phyloP scores from a whole-genome alignment of 2,113 vertebrate genomes.

The Fregata magnificens region DNA sequence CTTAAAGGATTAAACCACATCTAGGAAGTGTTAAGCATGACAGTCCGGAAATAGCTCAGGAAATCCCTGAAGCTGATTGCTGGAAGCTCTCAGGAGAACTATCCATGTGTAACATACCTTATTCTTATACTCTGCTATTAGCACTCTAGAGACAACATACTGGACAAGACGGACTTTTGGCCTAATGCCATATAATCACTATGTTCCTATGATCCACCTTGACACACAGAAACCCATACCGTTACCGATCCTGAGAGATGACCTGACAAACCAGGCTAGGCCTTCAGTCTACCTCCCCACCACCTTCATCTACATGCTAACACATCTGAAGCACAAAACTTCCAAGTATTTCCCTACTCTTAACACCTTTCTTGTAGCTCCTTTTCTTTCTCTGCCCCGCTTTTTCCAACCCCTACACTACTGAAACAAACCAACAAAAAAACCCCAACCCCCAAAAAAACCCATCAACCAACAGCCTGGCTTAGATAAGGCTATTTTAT shows the following conservation, averaged over 20 bases:
- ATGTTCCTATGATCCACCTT: accelerated
- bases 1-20: not conserved
- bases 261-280: not conserved
- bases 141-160: not conserved
- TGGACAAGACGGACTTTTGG: not conserved
- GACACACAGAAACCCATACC: not conserved
- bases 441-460: too few relatives aligned
- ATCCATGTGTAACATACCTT: not conserved
- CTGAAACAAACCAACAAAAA: not conserved
- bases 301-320: not conserved
- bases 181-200: not conserved
- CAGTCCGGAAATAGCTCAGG: not conserved
- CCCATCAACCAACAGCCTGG: not conserved
- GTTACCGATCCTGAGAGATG: not conserved
- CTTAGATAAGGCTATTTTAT: not conserved
- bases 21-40: not conserved
- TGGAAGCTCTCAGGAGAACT: not conserved
- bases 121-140: not conserved
- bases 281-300: not conserved
- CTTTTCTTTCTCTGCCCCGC: not conserved
- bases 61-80: not conserved
- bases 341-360: not conserved
- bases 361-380: not conserved
- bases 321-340: not conserved
- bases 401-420: not conserved